Evolutionary conservation across 23 tunicate species (phyloP).

Genomic region (Halocynthia roretzi): DNA sequence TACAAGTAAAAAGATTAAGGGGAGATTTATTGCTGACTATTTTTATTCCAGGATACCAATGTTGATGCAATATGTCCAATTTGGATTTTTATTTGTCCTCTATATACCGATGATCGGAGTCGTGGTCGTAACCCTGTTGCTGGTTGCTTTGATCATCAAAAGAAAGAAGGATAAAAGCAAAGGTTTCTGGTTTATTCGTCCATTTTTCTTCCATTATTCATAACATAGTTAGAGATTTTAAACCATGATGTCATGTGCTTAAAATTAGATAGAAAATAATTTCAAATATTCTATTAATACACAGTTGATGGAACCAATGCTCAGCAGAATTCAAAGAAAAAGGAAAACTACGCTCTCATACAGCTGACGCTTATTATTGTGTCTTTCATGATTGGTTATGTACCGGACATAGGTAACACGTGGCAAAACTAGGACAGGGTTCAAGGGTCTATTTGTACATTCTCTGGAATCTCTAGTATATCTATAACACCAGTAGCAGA

Average conservation of each 20-base stretch:
- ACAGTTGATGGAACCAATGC: not conserved
- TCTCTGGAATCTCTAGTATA: not conserved
- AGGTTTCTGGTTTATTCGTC: not conserved
- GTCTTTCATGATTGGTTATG: slow-evolving; percentile 10
- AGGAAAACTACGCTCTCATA: slow-evolving; percentile 14
- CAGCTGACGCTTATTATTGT: slow-evolving; percentile 7
- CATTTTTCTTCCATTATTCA: too few relatives aligned
- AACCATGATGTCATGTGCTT: too few relatives aligned
- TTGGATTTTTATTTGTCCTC: not conserved
- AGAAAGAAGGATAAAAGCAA: not conserved
- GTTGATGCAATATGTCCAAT: slow-evolving; percentile 1
- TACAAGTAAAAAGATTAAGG: too few relatives aligned
- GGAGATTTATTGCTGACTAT: too few relatives aligned
- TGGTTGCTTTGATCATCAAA: not conserved
- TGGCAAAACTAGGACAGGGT: not conserved
- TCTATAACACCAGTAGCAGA: too few relatives aligned
- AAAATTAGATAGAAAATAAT: too few relatives aligned
- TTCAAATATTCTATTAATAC: not conserved
- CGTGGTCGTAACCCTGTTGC: slow-evolving; percentile 3
- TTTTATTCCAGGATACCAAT: not conserved
- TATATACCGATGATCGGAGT: slow-evolving; percentile 13
- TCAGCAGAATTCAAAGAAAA: slow-evolving; percentile 4
- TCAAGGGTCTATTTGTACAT: not conserved
- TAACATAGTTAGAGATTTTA: too few relatives aligned
- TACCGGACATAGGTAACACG: slow-evolving; percentile 12